These are phyloP conservation scores for Sminthurides aquaticus DNA, from an alignment of 2,888 invertebrate species.

Conservation along the genomic window DNA sequence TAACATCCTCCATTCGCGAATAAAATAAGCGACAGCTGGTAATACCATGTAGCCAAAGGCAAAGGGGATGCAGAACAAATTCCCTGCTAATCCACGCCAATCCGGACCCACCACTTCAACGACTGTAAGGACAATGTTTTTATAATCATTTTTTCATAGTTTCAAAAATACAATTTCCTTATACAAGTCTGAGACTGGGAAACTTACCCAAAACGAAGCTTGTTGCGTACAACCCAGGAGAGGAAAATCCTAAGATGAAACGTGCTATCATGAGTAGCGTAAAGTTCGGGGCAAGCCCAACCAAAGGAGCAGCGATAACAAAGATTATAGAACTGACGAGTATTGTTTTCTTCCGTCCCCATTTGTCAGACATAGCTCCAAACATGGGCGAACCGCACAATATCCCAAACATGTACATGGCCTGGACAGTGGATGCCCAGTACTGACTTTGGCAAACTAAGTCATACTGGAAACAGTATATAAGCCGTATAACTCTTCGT, in stretches of 20 bases:
- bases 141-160: too few species aligned
- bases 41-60: conserved; percentile 36
- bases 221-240: conserved; percentile 39
- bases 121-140: too few species aligned
- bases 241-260: conserved; percentile 32
- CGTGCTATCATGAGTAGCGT: conserved; percentile 29
- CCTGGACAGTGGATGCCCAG: conserved; percentile 32
- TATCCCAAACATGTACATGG: conserved; percentile 40
- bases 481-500: neutral
- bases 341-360: conserved; percentile 32
- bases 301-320: conserved; percentile 29
- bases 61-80: conserved; percentile 38
- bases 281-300: conserved; percentile 30
- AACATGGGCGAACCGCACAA: conserved; percentile 35
- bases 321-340: conserved; percentile 30
- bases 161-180: neutral
- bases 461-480: conserved; percentile 28
- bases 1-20: conserved; percentile 30
- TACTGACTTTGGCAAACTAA: conserved; percentile 27
- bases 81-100: conserved; percentile 36
- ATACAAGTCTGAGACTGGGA: neutral
- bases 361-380: conserved; percentile 37
- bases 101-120: conserved; percentile 31
- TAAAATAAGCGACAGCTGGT: conserved; percentile 30
- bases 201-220: conserved; percentile 35